phyloP scores from a whole-genome alignment of 1,140 invertebrate genomes.

The Dinothrombium tinctorium region DNA sequence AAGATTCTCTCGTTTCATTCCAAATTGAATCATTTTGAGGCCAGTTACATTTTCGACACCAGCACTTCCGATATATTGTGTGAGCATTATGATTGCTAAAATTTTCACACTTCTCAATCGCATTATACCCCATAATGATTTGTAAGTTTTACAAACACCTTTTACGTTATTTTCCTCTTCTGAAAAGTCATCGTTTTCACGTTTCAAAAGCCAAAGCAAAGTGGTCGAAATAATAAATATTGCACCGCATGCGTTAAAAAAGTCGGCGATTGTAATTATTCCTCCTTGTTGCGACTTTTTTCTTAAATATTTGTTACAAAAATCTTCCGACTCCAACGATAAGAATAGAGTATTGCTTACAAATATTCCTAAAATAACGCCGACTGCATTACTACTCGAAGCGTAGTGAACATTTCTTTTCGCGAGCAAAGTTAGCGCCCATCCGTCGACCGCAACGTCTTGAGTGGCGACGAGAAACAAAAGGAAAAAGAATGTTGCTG shows the following conservation, averaged over 20 bases:
- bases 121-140: constrained; percentile 54
- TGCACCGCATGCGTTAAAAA: constrained; percentile 84
- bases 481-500: constrained; percentile 62
- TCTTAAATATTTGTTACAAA: constrained; percentile 81
- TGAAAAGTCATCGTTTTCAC: constrained; percentile 34
- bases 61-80: constrained; percentile 80
- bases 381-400: constrained; percentile 93
- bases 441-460: constrained; percentile 98
- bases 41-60: constrained; percentile 83
- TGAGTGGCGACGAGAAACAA: constrained; percentile 96
- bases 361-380: constrained; percentile 93
- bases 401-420: constrained; percentile 90
- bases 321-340: constrained; percentile 82
- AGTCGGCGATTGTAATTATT: constrained; percentile 66
- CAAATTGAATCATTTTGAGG: constrained; percentile 78
- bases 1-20: constrained; percentile 81
- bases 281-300: constrained; percentile 36
- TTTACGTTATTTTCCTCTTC: constrained; percentile 19
- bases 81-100: constrained; percentile 56
- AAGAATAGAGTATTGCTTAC: constrained; percentile 91
- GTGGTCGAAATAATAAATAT: constrained; percentile 75
- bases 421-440: constrained; percentile 95
- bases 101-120: constrained; percentile 46
- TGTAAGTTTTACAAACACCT: constrained; percentile 55
- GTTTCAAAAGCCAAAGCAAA: constrained; percentile 68